These are phyloP conservation scores for Amphibalanus amphitrite DNA, from an alignment of 1,140 invertebrate genomes.

Conservation along the genomic window DNA sequence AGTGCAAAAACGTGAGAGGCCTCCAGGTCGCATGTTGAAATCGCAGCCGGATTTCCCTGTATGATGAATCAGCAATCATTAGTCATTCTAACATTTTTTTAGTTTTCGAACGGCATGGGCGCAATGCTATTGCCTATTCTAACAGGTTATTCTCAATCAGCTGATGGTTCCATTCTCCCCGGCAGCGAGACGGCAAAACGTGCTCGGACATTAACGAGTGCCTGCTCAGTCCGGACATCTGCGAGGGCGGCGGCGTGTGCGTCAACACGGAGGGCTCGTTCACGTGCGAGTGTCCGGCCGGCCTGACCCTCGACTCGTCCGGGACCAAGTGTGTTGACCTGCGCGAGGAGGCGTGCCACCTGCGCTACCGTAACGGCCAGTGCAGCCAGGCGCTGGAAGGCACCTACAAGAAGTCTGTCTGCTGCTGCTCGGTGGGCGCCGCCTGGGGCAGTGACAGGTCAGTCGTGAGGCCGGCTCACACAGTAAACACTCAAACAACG, in stretches of 20 bases:
- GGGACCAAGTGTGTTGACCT: constrained; percentile 59
- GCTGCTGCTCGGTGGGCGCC: constrained; percentile 57
- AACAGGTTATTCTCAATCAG: no score
- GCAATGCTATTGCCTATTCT: no score
- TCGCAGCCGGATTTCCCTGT: no score
- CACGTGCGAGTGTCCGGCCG: constrained; percentile 48
- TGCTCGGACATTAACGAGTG: constrained; percentile 69
- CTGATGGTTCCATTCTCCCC: no score
- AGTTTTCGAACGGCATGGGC: no score
- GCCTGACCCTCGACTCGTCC: constrained; percentile 45
- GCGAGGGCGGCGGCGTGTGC: constrained; percentile 34
- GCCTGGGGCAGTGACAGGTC: constrained; percentile 32
- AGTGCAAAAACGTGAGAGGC: no score
- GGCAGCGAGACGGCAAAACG: constrained; percentile 44
- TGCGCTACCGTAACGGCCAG: constrained; percentile 50
- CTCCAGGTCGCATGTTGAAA: no score
- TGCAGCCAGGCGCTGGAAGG: constrained; percentile 49
- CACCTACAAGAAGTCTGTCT: constrained; percentile 47
- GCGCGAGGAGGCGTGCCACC: constrained; percentile 57
- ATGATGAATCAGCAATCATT: no score
- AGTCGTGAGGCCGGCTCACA: no score
- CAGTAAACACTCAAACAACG: no score
- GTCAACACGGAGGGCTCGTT: constrained; percentile 55
- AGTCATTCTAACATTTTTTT: no score
- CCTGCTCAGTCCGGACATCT: constrained; percentile 29